Conservation (phyloP, 2,113 vertebrate species). For the Poicephalus meyeri region DNA sequence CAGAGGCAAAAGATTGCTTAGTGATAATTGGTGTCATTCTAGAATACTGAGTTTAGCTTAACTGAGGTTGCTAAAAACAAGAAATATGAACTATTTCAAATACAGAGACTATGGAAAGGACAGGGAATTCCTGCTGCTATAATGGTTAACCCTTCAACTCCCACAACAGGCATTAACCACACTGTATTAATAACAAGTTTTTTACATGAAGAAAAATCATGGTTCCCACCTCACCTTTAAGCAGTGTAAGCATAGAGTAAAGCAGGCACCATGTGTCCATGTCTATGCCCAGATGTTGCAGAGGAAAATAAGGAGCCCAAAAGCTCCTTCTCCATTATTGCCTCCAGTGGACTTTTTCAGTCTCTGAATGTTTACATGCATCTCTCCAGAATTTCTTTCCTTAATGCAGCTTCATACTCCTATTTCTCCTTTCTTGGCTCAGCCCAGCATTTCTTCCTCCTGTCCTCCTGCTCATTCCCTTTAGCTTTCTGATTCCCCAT, state of each 20-base stretch:
- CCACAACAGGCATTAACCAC: neutral
- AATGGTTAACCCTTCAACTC: neutral
- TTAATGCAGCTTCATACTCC: neutral
- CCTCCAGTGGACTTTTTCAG: neutral
- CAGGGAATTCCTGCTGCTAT: neutral
- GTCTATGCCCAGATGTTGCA: fast-evolving
- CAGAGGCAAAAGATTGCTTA: neutral
- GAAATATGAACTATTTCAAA: neutral
- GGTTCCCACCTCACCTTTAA: neutral
- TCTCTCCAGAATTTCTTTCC: neutral
- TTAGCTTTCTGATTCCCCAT: neutral
- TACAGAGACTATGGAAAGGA: neutral
- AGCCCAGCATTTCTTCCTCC: neutral
- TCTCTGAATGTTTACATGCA: neutral
- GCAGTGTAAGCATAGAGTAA: neutral
- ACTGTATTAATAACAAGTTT: neutral
- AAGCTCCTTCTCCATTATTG: neutral
- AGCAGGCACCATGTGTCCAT: neutral
- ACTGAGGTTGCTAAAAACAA: neutral
- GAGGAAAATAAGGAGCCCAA: neutral
- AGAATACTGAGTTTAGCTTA: neutral
- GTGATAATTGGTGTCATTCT: neutral
- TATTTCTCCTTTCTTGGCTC: neutral
- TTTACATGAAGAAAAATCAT: neutral
- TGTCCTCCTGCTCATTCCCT: neutral